Evolutionary conservation across 2,113 vertebrate species (phyloP).

Genomic region (Sisor rabdophorus): DNA sequence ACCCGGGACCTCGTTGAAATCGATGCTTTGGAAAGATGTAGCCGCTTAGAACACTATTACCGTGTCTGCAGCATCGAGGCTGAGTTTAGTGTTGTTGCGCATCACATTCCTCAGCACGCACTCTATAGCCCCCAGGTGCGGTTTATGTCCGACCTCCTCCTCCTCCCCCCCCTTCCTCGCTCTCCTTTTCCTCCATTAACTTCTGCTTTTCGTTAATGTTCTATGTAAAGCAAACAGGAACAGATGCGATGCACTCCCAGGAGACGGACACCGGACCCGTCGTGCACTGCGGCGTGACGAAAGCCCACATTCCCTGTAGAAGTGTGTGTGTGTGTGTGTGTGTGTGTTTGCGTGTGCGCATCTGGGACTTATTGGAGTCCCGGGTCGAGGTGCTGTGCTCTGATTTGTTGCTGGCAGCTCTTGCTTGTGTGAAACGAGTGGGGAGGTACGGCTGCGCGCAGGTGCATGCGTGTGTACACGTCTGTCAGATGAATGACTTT

Average conservation of each 20-base stretch:
- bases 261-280: neutral
- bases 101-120: neutral
- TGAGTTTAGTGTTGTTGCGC: neutral
- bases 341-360: too few relatives aligned
- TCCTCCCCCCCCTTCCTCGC: too few relatives aligned
- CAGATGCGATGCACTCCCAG: neutral
- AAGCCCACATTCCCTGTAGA: conserved; percentile 1
- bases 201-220: conserved; percentile 1
- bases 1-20: too few relatives aligned
- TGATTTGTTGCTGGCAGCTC: conserved; percentile 29
- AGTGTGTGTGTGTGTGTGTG: neutral
- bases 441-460: neutral
- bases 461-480: conserved; percentile 7
- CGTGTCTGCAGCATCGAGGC: too few relatives aligned
- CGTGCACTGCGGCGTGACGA: conserved; percentile 12
- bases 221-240: conserved; percentile 13
- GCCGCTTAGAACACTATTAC: too few relatives aligned
- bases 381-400: neutral
- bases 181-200: neutral
- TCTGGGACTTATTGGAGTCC: neutral
- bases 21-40: too few relatives aligned
- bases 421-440: conserved; percentile 1
- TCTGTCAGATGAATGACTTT: conserved; percentile 43
- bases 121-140: conserved; percentile 2
- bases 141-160: neutral